Base-by-base conservation (phyloP, 2,888 invertebrate genomes). In the Acrobasis suavella region DNA sequence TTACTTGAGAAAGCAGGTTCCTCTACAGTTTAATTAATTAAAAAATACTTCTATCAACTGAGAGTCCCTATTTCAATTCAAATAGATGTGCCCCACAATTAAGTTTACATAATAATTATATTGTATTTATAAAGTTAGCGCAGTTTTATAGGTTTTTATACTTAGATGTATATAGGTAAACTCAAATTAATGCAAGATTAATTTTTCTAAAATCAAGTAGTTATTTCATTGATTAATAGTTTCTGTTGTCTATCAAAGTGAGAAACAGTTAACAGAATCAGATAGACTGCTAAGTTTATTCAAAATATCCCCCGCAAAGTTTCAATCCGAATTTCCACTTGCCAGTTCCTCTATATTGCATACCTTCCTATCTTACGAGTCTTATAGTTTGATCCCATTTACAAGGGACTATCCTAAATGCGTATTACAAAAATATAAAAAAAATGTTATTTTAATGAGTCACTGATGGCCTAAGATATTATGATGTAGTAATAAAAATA, bases 401-500 rank as follows among this genome's bases (percentile, higher is more conserved):
- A 9, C 7, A 52, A 37, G 32, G 52, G 52, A 32, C 22, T 14
- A 52, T 32, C 32, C 10, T 52, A 5, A 37, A 52, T 12, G 14
- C 14, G 14, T 52, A 12, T 37, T 32, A 3, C 8, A 32, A 52
- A 52, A 52, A 52, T 32, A 2, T 38, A 52, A 55, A 54, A 49
- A 52, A 58, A 55, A 55, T 32, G 60, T 58, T 49, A 50, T 7
- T 56, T 50, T 62, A 65, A 65, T 67, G 62, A 63, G 60, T 63
- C 56, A 66, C 62, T 61, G 55, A 62, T 61, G 61, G 39, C 50
- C 58, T 50, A 58, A 63, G 42, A 62, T 65, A 63, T 63, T 65
- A 63, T 17, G 42, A 42, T 38, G 14, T 22, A 56, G 55, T 39
- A 17, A 42, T 46, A 46, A 58, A 58, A 65, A 62, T 42, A 46